Conservation (phyloP, 2,113 vertebrate genomes). For the Burhinus oedicnemus region DNA sequence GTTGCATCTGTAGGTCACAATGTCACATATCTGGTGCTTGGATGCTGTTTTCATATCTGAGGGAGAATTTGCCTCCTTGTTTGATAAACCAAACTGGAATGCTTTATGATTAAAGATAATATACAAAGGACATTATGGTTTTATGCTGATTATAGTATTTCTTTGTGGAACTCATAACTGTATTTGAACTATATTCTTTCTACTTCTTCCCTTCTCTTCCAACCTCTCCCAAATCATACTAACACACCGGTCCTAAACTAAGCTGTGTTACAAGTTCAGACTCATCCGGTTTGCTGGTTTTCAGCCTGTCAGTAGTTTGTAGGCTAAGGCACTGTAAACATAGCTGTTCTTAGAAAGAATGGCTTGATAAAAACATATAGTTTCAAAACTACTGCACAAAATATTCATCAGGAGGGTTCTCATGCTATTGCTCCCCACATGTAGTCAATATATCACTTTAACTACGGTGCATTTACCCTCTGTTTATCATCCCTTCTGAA, state of each 20-base stretch:
- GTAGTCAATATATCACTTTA: conserved; percentile 91
- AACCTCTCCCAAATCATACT: neutral
- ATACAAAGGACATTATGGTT: neutral
- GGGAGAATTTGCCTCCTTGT: neutral
- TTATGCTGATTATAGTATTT: neutral
- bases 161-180: neutral
- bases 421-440: conserved; percentile 76
- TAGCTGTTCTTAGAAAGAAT: conserved; percentile 23
- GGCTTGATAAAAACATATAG: conserved; percentile 41
- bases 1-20: neutral
- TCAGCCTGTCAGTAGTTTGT: neutral
- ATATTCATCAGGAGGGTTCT: conserved; percentile 75
- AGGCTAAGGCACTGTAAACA: neutral
- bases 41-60: neutral
- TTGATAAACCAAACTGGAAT: neutral
- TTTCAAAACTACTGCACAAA: conserved; percentile 62
- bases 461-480: conserved; percentile 84
- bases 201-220: neutral
- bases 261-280: neutral
- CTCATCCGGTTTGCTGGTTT: conserved; percentile 19
- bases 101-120: neutral
- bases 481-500: conserved; percentile 88
- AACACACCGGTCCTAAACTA: neutral
- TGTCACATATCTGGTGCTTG: neutral
- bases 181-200: neutral